Evolutionary conservation across 2,113 vertebrate species (phyloP), one percentile per base, ranked within the genome.

Genomic region (Marmota monax): DNA sequence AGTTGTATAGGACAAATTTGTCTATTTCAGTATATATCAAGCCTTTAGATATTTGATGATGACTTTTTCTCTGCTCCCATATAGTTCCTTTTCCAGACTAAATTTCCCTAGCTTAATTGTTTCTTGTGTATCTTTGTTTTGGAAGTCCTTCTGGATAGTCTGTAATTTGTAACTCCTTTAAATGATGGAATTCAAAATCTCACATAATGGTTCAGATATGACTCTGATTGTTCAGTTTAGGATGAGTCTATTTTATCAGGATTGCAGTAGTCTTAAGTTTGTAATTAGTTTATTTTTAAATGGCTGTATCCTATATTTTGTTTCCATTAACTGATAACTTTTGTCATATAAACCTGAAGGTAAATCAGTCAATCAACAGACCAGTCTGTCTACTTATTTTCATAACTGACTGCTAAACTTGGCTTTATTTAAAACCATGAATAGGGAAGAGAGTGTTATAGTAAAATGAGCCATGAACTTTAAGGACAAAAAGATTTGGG

Each of bases 111-210:
- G 34, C 18, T 4, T 87, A 56, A 84, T 70, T 51, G 51, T 53
- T 87, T 87, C 82, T 88, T 63, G 13, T 51, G 13, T 90, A 72
- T 58, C 11, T 20, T 39, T 88, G 69, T 82, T 92, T 82, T 76
- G 18, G 22, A 84, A 88, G 77, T 84, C 42, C 14, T 58, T 87
- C 18, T 83, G 51, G 73, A 37, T 85, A 22, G 45, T 74, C 45
- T 87, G 18, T 89, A 78, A 93, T 72, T 84, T 85, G 48, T 83
- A 78, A 73, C 34, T 96, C 20, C 23, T 97, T 89, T 96, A 82
- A 92, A 85, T 88, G n/a, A 29, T 87, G 39, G 32, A 65, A 78
- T 95, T 94, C 20, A 86, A n/a, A 94, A 27, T 53, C n/a, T 88
- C 22, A 45, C 22, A 17, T 63, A 37, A 56, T 90, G 29, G 32